Conservation (phyloP, 37 sponge, comb jelly and placozoan species). For the Petrosia ficiformis region DNA sequence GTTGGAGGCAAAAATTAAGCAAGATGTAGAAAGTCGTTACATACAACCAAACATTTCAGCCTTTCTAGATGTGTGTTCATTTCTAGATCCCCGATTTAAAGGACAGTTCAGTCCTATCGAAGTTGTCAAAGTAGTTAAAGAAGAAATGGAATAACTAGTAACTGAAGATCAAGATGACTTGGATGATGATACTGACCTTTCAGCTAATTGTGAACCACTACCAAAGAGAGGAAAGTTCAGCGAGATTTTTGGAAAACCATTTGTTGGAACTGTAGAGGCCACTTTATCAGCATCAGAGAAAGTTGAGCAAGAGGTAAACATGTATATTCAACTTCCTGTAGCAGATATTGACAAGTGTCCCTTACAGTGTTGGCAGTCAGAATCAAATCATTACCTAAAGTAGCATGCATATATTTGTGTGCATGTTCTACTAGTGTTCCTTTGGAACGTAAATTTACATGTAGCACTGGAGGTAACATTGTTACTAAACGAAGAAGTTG, state of each 20-base stretch:
- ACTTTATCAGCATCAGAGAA: not conserved
- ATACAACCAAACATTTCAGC: not conserved
- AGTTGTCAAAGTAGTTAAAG: not conserved
- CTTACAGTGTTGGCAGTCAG: conserved; percentile 24
- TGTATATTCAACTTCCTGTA: conserved; percentile 1
- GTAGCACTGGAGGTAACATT: conserved; percentile 10
- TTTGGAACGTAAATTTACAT: conserved; percentile 24
- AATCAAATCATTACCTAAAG: not conserved
- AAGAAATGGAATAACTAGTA: not conserved
- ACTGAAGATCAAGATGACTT: not conserved
- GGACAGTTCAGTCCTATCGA: not conserved
- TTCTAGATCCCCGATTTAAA: conserved; percentile 35
- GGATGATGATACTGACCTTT: not conserved
- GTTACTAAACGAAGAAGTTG: not conserved
- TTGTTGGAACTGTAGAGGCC: not conserved
- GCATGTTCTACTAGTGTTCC: conserved; percentile 17
- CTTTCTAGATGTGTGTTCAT: conserved; percentile 11
- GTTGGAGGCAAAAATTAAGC: not conserved
- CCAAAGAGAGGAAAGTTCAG: conserved; percentile 4
- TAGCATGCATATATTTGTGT: conserved; percentile 26
- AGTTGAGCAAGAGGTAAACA: not conserved
- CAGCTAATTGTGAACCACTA: not conserved
- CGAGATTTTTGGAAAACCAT: not conserved
- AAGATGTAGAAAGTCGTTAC: conserved; percentile 5
- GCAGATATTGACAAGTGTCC: conserved; percentile 4